Conservation (phyloP, 2,797 vertebrate species). For the Sphenodon punctatus region DNA sequence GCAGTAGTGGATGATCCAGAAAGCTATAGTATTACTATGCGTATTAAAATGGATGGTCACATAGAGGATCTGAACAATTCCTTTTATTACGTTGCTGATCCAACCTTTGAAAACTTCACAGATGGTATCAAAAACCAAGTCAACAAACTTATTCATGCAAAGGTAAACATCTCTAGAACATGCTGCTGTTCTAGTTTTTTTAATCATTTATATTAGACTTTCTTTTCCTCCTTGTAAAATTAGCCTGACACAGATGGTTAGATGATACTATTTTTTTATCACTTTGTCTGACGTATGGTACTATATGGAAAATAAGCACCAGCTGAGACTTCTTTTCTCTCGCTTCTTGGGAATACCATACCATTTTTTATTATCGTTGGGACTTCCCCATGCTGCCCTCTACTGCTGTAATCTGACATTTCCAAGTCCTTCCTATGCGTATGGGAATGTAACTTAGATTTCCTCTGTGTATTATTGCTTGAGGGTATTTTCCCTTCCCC, state of each 20-base stretch:
- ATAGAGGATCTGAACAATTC: conserved; percentile 76
- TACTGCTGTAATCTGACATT: conserved; percentile 5
- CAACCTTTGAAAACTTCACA: conserved; percentile 83
- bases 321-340: not conserved
- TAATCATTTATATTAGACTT: not conserved
- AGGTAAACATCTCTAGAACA: conserved; percentile 65
- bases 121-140: conserved; percentile 87
- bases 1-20: conserved; percentile 73
- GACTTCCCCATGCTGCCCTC: not conserved
- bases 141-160: conserved; percentile 82
- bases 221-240: not conserved
- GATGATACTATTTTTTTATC: not conserved
- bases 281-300: not conserved
- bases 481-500: not conserved
- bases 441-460: not conserved
- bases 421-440: not conserved
- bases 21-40: conserved; percentile 78
- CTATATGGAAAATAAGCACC: not conserved
- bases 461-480: not conserved
- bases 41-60: conserved; percentile 87
- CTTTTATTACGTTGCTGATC: conserved; percentile 88
- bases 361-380: not conserved
- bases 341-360: not conserved
- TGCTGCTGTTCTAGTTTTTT: not conserved
- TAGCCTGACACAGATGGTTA: not conserved